Evolutionary conservation across 2,113 vertebrate genomes (phyloP).

Genomic region (Calyptomena viridis): DNA sequence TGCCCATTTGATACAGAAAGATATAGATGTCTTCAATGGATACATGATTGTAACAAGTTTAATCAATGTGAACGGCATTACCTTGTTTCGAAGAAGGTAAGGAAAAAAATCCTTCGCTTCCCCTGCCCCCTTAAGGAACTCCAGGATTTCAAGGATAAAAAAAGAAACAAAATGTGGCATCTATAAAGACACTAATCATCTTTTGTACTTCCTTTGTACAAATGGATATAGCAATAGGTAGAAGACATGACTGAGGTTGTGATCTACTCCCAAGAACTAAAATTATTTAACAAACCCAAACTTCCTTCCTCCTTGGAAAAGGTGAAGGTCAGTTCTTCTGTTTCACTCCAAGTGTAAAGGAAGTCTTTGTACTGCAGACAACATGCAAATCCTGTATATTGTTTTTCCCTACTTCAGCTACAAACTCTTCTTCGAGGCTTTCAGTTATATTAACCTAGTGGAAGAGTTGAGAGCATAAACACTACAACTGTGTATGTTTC

Average conservation of each 20-base stretch:
- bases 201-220: not conserved
- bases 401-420: not conserved
- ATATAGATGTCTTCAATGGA: not conserved
- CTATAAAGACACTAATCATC: not conserved
- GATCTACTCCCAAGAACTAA: not conserved
- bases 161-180: not conserved
- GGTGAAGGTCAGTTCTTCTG: constrained; percentile 22
- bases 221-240: not conserved
- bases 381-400: not conserved
- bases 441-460: not conserved
- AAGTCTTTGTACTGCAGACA: not conserved
- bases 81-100: not conserved
- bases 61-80: not conserved
- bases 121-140: not conserved
- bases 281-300: not conserved
- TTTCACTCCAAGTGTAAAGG: not conserved
- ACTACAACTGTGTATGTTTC: not conserved
- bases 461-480: not conserved
- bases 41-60: not conserved
- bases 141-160: not conserved
- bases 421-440: not conserved
- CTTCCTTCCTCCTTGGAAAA: constrained; percentile 31
- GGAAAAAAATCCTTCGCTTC: not conserved
- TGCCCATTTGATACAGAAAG: not conserved
- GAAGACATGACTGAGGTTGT: not conserved